These are phyloP conservation scores for Lamellibrachia satsuma DNA, from an alignment of 2,888 invertebrate species.

Conservation along the genomic window DNA sequence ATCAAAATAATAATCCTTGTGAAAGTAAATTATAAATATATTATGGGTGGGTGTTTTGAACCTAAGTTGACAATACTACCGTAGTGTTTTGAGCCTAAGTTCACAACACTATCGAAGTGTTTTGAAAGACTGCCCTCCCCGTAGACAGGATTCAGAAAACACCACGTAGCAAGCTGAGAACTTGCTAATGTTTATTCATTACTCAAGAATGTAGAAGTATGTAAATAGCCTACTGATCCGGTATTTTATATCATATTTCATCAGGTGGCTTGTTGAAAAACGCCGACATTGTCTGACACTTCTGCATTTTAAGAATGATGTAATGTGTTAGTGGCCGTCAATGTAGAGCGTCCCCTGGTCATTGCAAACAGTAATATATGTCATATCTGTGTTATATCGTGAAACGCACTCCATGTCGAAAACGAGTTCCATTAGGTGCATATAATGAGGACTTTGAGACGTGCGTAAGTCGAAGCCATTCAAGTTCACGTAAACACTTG, in stretches of 20 bases:
- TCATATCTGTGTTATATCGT: neutral
- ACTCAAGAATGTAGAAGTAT: neutral
- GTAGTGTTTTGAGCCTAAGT: no score
- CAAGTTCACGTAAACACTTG: neutral
- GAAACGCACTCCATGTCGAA: neutral
- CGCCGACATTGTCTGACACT: neutral
- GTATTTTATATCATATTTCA: neutral
- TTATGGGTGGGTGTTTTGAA: no score
- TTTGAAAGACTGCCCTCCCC: no score
- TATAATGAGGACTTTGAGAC: neutral
- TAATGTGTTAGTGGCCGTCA: neutral
- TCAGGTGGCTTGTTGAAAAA: neutral
- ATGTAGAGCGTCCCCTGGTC: neutral
- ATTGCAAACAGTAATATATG: neutral
- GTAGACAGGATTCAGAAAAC: neutral
- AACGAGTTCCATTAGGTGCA: neutral
- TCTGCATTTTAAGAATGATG: neutral
- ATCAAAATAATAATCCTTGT: no score
- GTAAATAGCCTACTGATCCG: no score
- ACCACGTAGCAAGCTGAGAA: neutral
- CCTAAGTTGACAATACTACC: no score
- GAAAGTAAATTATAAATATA: no score
- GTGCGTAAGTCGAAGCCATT: slow-evolving; percentile 7
- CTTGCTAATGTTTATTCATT: neutral
- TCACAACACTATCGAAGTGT: no score